Base-by-base conservation (phyloP, 2,797 vertebrate species). In the Falco rusticolus region DNA sequence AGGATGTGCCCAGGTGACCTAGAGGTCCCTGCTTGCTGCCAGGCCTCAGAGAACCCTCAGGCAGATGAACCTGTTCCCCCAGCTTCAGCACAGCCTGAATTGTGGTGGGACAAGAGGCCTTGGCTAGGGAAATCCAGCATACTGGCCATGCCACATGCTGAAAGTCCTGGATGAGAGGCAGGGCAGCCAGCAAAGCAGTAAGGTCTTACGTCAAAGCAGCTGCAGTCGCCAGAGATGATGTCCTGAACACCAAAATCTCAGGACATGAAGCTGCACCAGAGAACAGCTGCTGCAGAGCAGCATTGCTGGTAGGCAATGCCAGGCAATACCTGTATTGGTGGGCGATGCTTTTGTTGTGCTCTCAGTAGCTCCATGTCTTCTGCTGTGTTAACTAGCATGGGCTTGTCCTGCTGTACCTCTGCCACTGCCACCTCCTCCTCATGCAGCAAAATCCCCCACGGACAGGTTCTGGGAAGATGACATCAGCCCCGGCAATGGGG, bases 371-470 rank as follows among this genome's bases (percentile, higher is more conserved):
- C 43, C 5, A 0, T 17, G 28, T 37, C 50, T 56, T 50, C 19
- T 1, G 0, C 53, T 54, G 29, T 7, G 24, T 15, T 16, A 1
- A 47, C 48, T 71, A 50, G 47, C 43, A 9, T 0, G 6, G 39
- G 11, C 29, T 77, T 68, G 24, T 70, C 51, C 64, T 47, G 33
- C 29, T 66, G 26, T 11, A 48, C 17, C 43, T 78, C 81, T 76
- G 66, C 24, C n/a, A 8, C 11, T 54, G 78, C 76, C n/a, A 26
- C 37, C 39, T 65, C 34, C 13, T 92, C 28, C 60, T 80, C 31
- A 5, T 0, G 1, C 53, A 39, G 34, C 7, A 1, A 70, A 88
- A 84, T 31, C 17, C 33, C 39, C 48, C 4, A 3, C 0, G 1
- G 24, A 16, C 11, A 29, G 11, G 41, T 57, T 80, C 47, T 65